Evolutionary conservation across 2,888 invertebrate genomes (phyloP), one percentile per base, ranked within the genome.

Genomic region (Pterobdella sp.): DNA sequence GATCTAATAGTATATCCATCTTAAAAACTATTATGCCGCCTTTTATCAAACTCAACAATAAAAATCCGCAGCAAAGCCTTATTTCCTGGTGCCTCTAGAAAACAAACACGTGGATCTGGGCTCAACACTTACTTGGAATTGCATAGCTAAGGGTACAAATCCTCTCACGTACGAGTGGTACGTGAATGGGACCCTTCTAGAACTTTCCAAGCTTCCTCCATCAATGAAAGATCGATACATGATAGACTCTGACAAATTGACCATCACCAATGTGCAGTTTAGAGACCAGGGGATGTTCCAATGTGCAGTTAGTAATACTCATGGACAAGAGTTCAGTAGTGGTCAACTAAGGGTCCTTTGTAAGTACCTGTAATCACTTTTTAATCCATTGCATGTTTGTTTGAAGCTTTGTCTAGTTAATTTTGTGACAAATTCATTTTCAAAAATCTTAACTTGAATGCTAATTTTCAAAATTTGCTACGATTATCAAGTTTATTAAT

Each of bases 261-360:
- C 76, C 29, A 80, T 82, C 34, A 75, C 52, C 2, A 63, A 74
- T 29, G 73, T 81, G 4, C 75, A 79, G 49, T 73, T 68, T n/a
- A 68, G 89, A 78, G 95, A 96, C 84, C 89, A 91, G 72, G 96
- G 92, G 37, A 94, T 95, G 93, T 96, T 91, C 83, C 95, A 96
- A 81, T 96, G 96, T 82, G 88, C 90, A 79, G 94, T 94, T 0
- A 88, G 87, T 73, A 96, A 96, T 86, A 90, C 91, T 77, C 77
- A 81, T 64, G 92, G 91, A 80, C 89, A 90, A 0, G 88, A 88
- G 74, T 94, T 90, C 83, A 92, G 93, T 0, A 91, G 93, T 1
- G 94, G 90, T 0, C 94, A 96, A 79, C 86, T 96, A 32, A 85
- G 94, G 78, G 92, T 95, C 37, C 86, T 95, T 67, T 89, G 93